These are phyloP conservation scores for Thamnaconus septentrionalis DNA, from an alignment of 2,113 vertebrate genomes.

Conservation along the genomic window DNA sequence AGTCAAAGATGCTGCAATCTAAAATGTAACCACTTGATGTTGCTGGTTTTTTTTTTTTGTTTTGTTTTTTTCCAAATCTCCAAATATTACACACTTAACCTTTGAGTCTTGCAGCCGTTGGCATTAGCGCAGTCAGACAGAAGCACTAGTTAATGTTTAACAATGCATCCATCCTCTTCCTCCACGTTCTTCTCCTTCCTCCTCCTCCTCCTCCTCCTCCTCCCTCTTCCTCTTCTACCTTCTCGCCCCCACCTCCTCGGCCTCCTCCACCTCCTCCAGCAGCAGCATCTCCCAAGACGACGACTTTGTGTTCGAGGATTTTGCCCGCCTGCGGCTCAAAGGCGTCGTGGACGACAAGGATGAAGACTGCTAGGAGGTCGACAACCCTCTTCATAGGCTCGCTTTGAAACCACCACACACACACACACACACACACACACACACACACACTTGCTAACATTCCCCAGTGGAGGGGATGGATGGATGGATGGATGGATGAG, in stretches of 20 bases:
- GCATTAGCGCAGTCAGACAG: too few species aligned
- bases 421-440: conserved; percentile 23
- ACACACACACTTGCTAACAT: conserved; percentile 41
- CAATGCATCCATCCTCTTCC: too few species aligned
- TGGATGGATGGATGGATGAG: conserved; percentile 12
- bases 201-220: background rate
- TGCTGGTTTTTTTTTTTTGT: too few species aligned
- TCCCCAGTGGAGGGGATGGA: conserved; percentile 37
- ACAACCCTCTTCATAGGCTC: conserved; percentile 20
- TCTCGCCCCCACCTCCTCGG: background rate
- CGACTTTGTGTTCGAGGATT: conserved; percentile 92
- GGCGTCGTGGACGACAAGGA: conserved; percentile 87
- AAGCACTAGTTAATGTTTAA: too few species aligned
- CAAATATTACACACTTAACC: too few species aligned
- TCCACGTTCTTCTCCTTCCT: too few species aligned
- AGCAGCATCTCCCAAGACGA: conserved; percentile 86
- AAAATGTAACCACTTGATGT: too few species aligned
- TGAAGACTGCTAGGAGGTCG: conserved; percentile 78
- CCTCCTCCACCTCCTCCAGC: conserved; percentile 38
- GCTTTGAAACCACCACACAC: conserved; percentile 34
- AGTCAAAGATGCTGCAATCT: too few species aligned
- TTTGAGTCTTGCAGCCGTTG: too few species aligned
- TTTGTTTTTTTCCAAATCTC: too few species aligned
- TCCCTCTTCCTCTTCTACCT: too few species aligned
- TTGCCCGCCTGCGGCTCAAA: conserved; percentile 88